phyloP scores from a whole-genome alignment of 2,797 vertebrate genomes.

The Triplophysa bombifrons region DNA sequence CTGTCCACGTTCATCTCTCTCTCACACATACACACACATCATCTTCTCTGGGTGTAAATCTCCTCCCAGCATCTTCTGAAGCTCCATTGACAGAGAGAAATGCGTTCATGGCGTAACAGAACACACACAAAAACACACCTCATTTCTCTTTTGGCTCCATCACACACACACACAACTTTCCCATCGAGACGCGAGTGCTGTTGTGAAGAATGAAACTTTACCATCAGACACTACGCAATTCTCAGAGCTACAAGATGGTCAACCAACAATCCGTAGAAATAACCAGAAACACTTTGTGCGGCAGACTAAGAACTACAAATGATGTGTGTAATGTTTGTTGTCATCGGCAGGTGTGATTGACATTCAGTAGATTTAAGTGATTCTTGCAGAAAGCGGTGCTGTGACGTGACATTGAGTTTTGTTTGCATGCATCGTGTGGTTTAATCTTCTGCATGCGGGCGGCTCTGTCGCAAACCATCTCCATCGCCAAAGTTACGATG shows the following conservation, averaged over 20 bases:
- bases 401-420: no score
- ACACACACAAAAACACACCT: neutral
- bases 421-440: no score
- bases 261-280: conserved; percentile 31
- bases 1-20: neutral
- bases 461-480: no score
- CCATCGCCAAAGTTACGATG: no score
- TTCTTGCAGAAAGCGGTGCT: no score
- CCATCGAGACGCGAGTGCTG: conserved; percentile 15
- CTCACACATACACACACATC: neutral
- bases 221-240: conserved; percentile 6
- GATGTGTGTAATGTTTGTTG: neutral
- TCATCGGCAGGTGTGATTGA: neutral
- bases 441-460: no score
- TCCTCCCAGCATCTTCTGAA: conserved; percentile 8
- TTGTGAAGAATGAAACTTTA: conserved; percentile 36
- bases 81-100: conserved; percentile 25
- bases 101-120: conserved; percentile 12
- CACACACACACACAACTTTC: conserved; percentile 9
- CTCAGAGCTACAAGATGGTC: conserved; percentile 26
- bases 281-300: conserved; percentile 12
- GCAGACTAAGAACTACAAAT: neutral
- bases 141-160: conserved; percentile 1
- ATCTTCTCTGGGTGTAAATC: conserved; percentile 4
- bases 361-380: neutral